Evolutionary conservation across 1,140 invertebrate genomes (phyloP).

Genomic region (Bombus haemorrhoidalis): DNA sequence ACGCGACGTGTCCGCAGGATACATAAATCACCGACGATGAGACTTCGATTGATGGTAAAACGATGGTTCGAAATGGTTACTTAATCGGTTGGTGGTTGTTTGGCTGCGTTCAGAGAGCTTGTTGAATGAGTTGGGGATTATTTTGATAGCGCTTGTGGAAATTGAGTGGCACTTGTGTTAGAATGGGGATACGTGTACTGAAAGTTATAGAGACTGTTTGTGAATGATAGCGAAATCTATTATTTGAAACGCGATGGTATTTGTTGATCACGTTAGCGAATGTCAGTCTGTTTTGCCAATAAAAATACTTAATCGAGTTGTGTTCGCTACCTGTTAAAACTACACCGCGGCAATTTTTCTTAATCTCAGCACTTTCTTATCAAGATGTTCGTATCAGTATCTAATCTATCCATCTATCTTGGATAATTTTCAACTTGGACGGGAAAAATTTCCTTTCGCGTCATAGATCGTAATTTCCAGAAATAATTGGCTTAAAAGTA

Average conservation of each 20-base stretch:
- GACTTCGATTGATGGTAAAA: background rate
- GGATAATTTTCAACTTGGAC: background rate
- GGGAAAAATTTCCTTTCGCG: background rate
- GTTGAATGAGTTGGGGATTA: background rate
- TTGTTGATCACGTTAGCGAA: too few relatives aligned
- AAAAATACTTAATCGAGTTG: too few relatives aligned
- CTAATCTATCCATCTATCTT: too few relatives aligned
- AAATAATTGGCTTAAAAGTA: background rate
- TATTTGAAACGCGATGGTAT: too few relatives aligned
- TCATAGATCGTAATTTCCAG: background rate
- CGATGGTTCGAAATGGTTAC: background rate
- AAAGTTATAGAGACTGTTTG: too few relatives aligned
- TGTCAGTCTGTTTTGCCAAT: too few relatives aligned
- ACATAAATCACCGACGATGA: conserved; percentile 22
- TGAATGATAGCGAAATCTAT: too few relatives aligned
- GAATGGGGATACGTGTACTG: background rate
- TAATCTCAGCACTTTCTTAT: too few relatives aligned
- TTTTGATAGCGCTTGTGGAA: background rate
- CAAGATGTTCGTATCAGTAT: too few relatives aligned
- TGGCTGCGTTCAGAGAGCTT: background rate
- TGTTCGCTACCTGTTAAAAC: too few relatives aligned
- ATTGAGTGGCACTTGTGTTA: too few relatives aligned
- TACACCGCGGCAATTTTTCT: too few relatives aligned
- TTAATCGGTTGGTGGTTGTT: background rate
- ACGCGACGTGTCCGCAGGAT: conserved; percentile 42